These are phyloP conservation scores for Heteractis magnifica DNA, from an alignment of 92 coral and sea anemone genomes.

Conservation along the genomic window DNA sequence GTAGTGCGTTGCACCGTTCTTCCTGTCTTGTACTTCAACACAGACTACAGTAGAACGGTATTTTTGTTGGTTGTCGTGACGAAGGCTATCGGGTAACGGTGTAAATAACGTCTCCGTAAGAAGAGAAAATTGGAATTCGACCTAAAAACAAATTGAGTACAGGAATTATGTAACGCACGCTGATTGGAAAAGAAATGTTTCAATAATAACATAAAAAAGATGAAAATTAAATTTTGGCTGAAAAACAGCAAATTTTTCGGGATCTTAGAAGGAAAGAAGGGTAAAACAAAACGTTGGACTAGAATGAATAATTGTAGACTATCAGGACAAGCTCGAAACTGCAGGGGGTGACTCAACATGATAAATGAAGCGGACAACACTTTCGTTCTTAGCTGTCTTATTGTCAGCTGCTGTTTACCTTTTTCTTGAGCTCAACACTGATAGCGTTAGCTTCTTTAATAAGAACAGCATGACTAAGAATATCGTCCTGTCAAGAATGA, in stretches of 20 bases:
- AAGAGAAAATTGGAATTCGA: constrained; percentile 82
- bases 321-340: neutral
- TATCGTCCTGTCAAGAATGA: constrained; percentile 60
- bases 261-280: neutral
- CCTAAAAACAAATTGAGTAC: constrained; percentile 46
- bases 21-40: constrained; percentile 89
- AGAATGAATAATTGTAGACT: neutral
- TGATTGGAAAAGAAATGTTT: neutral
- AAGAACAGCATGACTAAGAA: constrained; percentile 84
- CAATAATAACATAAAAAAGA: neutral
- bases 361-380: no score
- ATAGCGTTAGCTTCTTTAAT: constrained; percentile 97
- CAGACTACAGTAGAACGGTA: constrained; percentile 72
- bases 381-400: no score
- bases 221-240: neutral
- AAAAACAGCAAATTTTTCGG: neutral
- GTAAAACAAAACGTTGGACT: neutral
- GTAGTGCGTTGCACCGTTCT: constrained; percentile 84
- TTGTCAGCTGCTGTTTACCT: constrained; percentile 43
- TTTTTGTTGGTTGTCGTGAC: constrained; percentile 43
- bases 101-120: constrained; percentile 83
- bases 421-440: constrained; percentile 87
- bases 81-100: constrained; percentile 60
- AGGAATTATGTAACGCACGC: neutral
- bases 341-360: neutral